Evolutionary conservation across 2,888 invertebrate species (phyloP), one percentile per base, ranked within the genome.

Genomic region (Coecobrya sp.): DNA sequence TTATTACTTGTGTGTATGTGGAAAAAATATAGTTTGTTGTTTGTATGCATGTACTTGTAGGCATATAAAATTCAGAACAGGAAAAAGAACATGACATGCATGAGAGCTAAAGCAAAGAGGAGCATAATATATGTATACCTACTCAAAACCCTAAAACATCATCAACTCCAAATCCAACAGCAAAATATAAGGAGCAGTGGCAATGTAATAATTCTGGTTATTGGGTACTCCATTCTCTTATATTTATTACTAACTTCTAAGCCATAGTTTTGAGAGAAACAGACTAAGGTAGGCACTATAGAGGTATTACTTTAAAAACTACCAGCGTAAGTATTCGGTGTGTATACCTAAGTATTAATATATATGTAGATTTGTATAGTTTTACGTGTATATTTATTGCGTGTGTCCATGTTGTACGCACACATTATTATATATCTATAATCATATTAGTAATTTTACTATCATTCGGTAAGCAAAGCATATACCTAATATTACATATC

Each of bases 21-120:
- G n/a, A n/a, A n/a, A 62, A 30, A 84, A 30, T 62, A 84, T 84
- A 52, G 13, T 55, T n/a, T n/a, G 22, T 76, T 36, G 59, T 27
- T 5, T 5, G 30, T 27, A 62, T 8, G 36, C n/a, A 36, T 10
- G 30, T 55, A n/a, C n/a, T n/a, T n/a, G 27, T 55, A n/a, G 30
- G 42, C 16, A 7, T 49, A 79, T 30, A 19, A 42, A 11, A 19
- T 27, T 16, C 8, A 16, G 45, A 87, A 22, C 16, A 70, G 55
- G 82, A 73, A 30, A 86, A 52, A 89, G 68, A 59, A 89, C 90
- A 90, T 90, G 85, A 86, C 85, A 90, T 90, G 85, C 85, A 90
- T 90, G 85, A 73, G 85, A 90, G 90, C 19, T 49, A 70, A 25
- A 81, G 5, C 52, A 79, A 25, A 79, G 70, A 65, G 59, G 59